A percentile compares a stretch with the other conserved stretches of the same genome.
Evolutionary conservation across 1,140 invertebrate species (phyloP).

Genomic region (Diuraphis noxia): DNA sequence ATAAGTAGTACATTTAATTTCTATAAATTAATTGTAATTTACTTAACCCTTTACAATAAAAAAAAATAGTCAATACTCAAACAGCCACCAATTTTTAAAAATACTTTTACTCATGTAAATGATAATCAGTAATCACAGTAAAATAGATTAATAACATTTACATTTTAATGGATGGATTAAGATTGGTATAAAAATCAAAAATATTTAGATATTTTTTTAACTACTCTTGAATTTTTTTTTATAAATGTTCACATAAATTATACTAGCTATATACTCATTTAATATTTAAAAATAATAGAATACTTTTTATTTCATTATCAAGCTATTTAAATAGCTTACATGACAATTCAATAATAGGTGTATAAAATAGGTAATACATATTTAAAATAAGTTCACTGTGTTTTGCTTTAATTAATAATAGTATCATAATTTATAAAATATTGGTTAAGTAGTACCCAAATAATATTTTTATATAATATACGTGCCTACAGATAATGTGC

Average conservation of each 20-base stretch:
- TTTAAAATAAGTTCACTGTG: neutral
- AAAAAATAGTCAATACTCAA: no score
- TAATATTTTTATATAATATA: neutral
- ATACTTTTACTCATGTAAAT: neutral
- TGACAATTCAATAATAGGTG: no score
- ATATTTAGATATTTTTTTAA: neutral
- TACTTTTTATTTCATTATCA: neutral
- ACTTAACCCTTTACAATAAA: no score
- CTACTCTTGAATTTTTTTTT: neutral
- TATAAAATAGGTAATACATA: no score
- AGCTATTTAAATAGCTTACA: neutral
- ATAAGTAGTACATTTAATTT: no score
- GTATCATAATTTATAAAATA: neutral
- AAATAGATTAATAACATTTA: neutral
- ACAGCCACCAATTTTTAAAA: neutral
- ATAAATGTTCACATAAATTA: neutral
- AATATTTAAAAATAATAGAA: no score
- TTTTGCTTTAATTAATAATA: neutral
- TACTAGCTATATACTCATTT: neutral
- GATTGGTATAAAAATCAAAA: neutral
- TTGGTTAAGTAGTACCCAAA: neutral
- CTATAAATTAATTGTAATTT: neutral
- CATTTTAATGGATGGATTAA: no score
- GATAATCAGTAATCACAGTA: neutral
- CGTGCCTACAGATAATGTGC: neutral